phyloP scores from a whole-genome alignment of 37 sponge, comb jelly and placozoan species.

The Tethya wilhelma region DNA sequence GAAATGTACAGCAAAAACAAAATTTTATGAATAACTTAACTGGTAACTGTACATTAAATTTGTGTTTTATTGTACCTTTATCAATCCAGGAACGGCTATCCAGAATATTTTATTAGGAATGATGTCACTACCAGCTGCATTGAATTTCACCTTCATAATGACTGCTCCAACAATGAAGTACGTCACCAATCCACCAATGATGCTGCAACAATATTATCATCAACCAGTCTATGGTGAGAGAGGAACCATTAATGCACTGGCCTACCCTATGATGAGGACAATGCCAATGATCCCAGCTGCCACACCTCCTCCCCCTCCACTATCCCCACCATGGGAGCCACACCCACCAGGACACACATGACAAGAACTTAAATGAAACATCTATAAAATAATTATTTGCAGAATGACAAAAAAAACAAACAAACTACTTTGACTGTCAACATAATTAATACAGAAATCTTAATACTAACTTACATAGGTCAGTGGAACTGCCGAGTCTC shows the following conservation, averaged over 20 bases:
- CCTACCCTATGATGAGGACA: not conserved
- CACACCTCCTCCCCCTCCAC: too few relatives aligned
- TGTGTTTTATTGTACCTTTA: constrained; percentile 3
- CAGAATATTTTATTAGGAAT: constrained; percentile 37
- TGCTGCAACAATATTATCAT: too few relatives aligned
- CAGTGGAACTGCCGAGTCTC: not conserved
- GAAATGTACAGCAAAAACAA: not conserved
- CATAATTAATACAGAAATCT: too few relatives aligned
- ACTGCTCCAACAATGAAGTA: constrained; percentile 25
- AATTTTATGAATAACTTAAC: not conserved
- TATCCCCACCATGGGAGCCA: too few relatives aligned
- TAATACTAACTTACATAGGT: not conserved
- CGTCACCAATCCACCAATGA: constrained; percentile 3
- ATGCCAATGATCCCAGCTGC: constrained; percentile 8
- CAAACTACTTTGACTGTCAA: too few relatives aligned
- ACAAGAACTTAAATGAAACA: too few relatives aligned
- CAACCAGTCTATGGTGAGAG: too few relatives aligned
- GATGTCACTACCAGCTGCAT: constrained; percentile 14
- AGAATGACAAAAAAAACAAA: too few relatives aligned
- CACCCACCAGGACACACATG: too few relatives aligned
- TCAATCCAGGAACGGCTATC: constrained; percentile 4
- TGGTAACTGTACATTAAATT: not conserved
- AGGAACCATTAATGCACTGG: not conserved
- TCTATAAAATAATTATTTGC: not conserved
- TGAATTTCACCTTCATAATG: constrained; percentile 4